phyloP scores from a whole-genome alignment of 2,888 invertebrate species.

The Horisme vitalbata region DNA sequence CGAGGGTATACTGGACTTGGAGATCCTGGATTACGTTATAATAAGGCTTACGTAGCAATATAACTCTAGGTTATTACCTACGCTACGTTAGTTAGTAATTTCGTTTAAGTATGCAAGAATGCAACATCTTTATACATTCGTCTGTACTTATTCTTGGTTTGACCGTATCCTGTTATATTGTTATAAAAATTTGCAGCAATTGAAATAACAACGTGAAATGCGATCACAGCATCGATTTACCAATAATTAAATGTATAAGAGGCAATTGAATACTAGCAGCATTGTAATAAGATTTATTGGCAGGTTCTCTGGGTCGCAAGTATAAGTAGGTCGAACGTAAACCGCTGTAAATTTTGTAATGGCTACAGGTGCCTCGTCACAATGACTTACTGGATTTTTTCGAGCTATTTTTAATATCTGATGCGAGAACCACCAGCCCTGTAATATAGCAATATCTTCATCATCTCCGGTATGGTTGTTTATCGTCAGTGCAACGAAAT shows the following conservation, averaged over 20 bases:
- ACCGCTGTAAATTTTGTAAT: conserved; percentile 32
- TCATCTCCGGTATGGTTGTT: conserved; percentile 30
- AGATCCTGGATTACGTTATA: conserved; percentile 33
- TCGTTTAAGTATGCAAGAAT: neutral
- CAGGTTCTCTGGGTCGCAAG: conserved; percentile 31
- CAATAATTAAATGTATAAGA: conserved; percentile 23
- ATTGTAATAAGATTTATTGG: conserved; percentile 36
- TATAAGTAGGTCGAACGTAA: conserved; percentile 30
- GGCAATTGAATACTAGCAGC: conserved; percentile 30
- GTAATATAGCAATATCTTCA: conserved; percentile 2
- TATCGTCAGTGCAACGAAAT: conserved; percentile 53
- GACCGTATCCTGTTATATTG: conserved; percentile 10
- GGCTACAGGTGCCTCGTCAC: conserved; percentile 27
- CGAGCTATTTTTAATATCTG: conserved; percentile 10
- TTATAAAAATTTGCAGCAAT: conserved; percentile 16
- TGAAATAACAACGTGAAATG: conserved; percentile 21
- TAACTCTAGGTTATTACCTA: conserved; percentile 15
- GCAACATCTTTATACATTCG: too few species aligned
- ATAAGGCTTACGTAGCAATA: conserved; percentile 26
- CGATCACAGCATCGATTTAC: conserved; percentile 20
- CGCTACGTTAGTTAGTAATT: too few species aligned
- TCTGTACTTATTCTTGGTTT: conserved; percentile 14
- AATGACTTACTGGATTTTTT: conserved; percentile 27
- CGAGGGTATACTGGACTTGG: conserved; percentile 35
- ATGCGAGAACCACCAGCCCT: conserved; percentile 1